Evolutionary conservation across 2,888 invertebrate genomes (phyloP).

Genomic region (Leptinotarsa haldemani): DNA sequence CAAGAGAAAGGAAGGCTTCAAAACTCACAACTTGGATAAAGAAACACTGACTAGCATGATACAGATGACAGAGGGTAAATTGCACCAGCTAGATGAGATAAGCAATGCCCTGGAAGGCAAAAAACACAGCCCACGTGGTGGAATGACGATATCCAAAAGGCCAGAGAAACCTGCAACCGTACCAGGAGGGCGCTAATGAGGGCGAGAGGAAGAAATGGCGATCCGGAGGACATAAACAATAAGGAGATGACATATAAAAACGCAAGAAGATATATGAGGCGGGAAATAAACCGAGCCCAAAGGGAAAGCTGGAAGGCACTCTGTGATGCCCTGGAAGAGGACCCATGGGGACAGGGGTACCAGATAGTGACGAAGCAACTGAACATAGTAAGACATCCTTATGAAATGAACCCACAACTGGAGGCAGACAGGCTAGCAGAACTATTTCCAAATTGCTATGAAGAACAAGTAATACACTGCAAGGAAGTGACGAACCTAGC

Average conservation of each 20-base stretch:
- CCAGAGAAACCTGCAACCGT: too few relatives aligned
- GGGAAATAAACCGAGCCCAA: background rate
- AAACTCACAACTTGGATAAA: too few relatives aligned
- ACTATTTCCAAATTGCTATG: background rate
- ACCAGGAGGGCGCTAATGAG: background rate
- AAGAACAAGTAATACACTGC: background rate
- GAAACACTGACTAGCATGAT: too few relatives aligned
- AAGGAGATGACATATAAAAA: background rate
- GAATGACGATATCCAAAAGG: too few relatives aligned
- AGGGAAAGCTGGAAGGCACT: background rate
- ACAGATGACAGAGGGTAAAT: too few relatives aligned
- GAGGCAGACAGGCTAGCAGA: background rate
- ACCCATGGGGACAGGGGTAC: background rate
- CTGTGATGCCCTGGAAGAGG: background rate
- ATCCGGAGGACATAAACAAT: background rate
- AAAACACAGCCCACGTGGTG: too few relatives aligned
- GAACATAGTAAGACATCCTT: background rate
- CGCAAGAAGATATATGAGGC: background rate
- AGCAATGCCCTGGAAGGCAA: too few relatives aligned
- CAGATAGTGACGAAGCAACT: background rate
- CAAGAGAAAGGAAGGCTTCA: too few relatives aligned
- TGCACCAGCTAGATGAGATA: too few relatives aligned
- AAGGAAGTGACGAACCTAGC: background rate
- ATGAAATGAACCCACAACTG: background rate
- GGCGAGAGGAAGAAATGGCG: background rate